A percentile compares a stretch with the other conserved stretches of the same genome.
These are phyloP conservation scores for Cheilosia vernalis DNA, from an alignment of 2,888 invertebrate species.

Conservation along the genomic window DNA sequence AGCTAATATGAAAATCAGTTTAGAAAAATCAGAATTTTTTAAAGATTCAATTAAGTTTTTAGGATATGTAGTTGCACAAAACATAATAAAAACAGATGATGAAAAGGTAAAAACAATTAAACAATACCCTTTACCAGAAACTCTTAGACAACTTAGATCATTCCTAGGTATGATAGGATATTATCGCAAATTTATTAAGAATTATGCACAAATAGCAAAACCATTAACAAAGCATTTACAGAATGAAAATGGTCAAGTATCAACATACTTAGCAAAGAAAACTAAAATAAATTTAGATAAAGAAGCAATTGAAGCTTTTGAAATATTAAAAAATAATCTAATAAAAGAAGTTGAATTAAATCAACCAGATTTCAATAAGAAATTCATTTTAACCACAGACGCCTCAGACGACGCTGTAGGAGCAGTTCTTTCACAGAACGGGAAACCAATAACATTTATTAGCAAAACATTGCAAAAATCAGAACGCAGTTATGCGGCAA, in stretches of 20 bases:
- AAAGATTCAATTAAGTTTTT: constrained; percentile 10
- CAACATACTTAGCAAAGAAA: no score
- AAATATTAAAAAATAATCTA: no score
- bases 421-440: constrained; percentile 1
- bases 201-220: background rate
- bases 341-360: no score
- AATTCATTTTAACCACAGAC: background rate
- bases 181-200: constrained; percentile 23
- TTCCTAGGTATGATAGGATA: constrained; percentile 16
- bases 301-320: no score
- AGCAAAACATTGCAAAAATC: constrained; percentile 25
- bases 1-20: constrained; percentile 31
- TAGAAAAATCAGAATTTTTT: constrained; percentile 15
- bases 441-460: constrained; percentile 13
- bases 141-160: constrained; percentile 16
- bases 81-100: constrained; percentile 14
- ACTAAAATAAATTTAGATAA: no score
- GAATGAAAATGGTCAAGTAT: no score
- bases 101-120: constrained; percentile 20
- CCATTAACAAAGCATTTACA: no score
- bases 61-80: constrained; percentile 12
- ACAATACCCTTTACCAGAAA: constrained; percentile 22
- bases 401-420: constrained; percentile 13
- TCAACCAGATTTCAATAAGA: background rate
- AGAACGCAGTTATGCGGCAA: constrained; percentile 47